Evolutionary conservation across 2,113 vertebrate genomes (phyloP).

Genomic region (Antechinus stuartii): DNA sequence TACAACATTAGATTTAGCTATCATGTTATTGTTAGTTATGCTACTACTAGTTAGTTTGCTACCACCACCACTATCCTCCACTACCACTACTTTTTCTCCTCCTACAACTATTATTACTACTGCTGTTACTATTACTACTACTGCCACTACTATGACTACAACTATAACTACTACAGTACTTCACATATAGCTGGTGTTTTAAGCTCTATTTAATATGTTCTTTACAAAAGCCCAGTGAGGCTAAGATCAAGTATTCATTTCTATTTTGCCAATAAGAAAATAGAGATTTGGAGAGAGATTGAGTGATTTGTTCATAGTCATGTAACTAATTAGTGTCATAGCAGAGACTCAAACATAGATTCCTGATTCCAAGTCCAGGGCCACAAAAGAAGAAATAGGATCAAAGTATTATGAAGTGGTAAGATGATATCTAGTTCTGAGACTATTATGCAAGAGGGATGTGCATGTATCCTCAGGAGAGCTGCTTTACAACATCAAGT

Average conservation of each 20-base stretch:
- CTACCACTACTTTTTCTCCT: too few species aligned
- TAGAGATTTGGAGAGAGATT: background rate
- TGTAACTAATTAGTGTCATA: background rate
- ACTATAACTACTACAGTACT: too few species aligned
- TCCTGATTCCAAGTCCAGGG: background rate
- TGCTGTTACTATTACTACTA: too few species aligned
- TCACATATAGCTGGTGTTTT: too few species aligned
- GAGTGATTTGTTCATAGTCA: background rate
- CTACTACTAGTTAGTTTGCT: too few species aligned
- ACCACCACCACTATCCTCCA: too few species aligned
- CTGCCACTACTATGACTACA: too few species aligned
- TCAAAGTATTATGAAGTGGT: background rate
- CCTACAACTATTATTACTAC: too few species aligned
- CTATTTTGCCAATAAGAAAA: background rate
- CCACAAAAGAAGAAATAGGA: background rate
- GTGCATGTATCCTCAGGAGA: background rate
- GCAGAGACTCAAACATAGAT: background rate
- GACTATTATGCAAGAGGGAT: background rate
- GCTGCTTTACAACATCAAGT: background rate
- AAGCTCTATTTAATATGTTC: too few species aligned
- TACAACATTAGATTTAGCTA: constrained; percentile 33
- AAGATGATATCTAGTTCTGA: background rate
- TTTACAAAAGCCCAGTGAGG: background rate
- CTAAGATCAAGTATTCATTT: background rate
- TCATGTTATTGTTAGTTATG: constrained; percentile 21